Evolutionary conservation across 1,140 invertebrate genomes (phyloP).

Genomic region (Phortica variegata): DNA sequence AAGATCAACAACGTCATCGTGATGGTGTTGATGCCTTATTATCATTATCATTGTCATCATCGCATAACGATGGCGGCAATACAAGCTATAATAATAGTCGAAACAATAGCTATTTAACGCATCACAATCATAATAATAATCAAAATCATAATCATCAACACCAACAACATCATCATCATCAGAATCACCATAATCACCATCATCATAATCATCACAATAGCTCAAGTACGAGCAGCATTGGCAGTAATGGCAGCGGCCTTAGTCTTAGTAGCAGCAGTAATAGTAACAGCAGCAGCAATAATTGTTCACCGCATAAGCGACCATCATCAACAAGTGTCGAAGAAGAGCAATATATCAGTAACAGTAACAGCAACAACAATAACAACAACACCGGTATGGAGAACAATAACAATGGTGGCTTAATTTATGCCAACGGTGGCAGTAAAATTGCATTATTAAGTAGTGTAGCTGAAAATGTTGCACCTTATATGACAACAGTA

Average conservation of each 20-base stretch:
- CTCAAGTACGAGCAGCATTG: no score
- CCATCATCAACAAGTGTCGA: slow-evolving; percentile 44
- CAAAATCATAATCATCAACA: slow-evolving; percentile 4
- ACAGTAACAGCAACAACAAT: not conserved
- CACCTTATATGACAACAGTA: no score
- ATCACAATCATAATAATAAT: slow-evolving; percentile 33
- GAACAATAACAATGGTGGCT: slow-evolving; percentile 15
- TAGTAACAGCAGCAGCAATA: slow-evolving; percentile 41
- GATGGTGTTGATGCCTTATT: slow-evolving; percentile 78
- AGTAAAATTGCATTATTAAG: slow-evolving; percentile 48
- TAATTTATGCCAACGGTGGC: slow-evolving; percentile 33
- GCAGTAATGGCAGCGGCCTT: slow-evolving; percentile 1
- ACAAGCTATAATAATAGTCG: no score
- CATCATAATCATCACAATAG: no score
- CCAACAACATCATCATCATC: slow-evolving; percentile 32
- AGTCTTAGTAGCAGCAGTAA: slow-evolving; percentile 23
- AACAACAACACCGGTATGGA: slow-evolving; percentile 4
- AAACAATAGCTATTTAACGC: slow-evolving; percentile 71
- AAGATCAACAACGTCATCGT: slow-evolving; percentile 73
- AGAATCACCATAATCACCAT: slow-evolving; percentile 1
- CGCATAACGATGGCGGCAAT: slow-evolving; percentile 33
- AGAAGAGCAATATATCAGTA: slow-evolving; percentile 32
- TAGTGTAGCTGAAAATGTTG: slow-evolving; percentile 40
- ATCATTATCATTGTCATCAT: slow-evolving; percentile 42
- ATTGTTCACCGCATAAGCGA: slow-evolving; percentile 50